Percentiles rank a stretch among this genome's conserved stretches.
Evolutionary conservation across 1,140 invertebrate genomes (phyloP).

Genomic region (Lepidostoma basale): DNA sequence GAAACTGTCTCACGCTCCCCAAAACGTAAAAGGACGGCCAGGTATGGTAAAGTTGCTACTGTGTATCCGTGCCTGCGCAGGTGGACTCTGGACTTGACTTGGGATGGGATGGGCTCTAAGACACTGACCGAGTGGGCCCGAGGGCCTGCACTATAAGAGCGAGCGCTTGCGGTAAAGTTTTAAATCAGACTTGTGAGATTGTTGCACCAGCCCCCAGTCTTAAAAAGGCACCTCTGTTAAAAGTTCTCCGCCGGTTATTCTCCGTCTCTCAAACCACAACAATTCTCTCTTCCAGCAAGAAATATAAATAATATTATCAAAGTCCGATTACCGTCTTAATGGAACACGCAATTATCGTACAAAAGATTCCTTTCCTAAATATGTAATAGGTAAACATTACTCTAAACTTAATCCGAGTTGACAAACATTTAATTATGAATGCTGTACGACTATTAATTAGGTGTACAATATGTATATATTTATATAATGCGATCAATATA

Average conservation of each 20-base stretch:
- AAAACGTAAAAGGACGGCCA: constrained; percentile 39
- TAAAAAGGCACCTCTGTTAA: constrained; percentile 49
- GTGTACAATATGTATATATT: constrained; percentile 27
- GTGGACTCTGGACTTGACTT: too few species aligned
- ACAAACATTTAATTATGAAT: constrained; percentile 32
- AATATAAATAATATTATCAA: constrained; percentile 42
- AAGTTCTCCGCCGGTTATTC: constrained; percentile 21
- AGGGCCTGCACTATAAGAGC: constrained; percentile 40
- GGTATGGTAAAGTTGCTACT: too few species aligned
- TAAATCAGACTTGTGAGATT: constrained; percentile 47
- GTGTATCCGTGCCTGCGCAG: too few species aligned
- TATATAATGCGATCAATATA: constrained; percentile 40
- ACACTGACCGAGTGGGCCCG: constrained; percentile 13
- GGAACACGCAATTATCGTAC: constrained; percentile 44
- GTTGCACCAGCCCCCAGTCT: constrained; percentile 47
- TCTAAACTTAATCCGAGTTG: constrained; percentile 34
- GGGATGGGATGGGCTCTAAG: constrained; percentile 16
- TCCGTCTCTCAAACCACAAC: constrained; percentile 11
- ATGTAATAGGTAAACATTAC: constrained; percentile 39
- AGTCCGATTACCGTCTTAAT: constrained; percentile 33
- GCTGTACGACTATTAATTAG: constrained; percentile 23
- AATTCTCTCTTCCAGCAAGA: constrained; percentile 31
- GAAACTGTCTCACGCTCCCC: not conserved
- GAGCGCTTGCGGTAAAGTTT: constrained; percentile 42
- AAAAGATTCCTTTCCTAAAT: constrained; percentile 43